phyloP scores from a whole-genome alignment of 2,797 vertebrate genomes.

The Gymnodraco acuticeps region DNA sequence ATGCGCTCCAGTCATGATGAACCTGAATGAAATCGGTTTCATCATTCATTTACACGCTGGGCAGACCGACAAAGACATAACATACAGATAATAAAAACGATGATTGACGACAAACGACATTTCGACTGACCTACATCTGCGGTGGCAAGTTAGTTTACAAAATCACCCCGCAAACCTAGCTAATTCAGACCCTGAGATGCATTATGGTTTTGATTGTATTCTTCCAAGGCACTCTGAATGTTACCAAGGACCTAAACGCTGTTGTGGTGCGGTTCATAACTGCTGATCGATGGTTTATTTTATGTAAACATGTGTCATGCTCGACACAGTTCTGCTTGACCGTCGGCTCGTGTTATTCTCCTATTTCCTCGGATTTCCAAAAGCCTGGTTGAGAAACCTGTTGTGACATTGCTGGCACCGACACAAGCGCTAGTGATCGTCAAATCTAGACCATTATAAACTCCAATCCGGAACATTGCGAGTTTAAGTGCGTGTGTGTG shows the following conservation, averaged over 20 bases:
- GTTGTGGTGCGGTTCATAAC: background rate
- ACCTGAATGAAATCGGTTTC: constrained; percentile 48
- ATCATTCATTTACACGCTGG: constrained; percentile 31
- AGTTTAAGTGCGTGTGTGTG: constrained; percentile 34
- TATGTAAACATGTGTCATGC: too few species aligned
- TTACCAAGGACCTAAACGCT: background rate
- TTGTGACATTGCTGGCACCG: constrained; percentile 76
- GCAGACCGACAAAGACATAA: constrained; percentile 18
- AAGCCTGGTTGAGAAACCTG: constrained; percentile 75
- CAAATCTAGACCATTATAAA: constrained; percentile 72
- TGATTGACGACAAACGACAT: constrained; percentile 29
- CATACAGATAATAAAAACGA: constrained; percentile 16
- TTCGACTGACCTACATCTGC: constrained; percentile 41
- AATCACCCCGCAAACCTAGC: background rate
- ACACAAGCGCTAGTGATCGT: constrained; percentile 65
- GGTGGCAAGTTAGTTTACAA: background rate
- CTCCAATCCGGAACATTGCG: constrained; percentile 70
- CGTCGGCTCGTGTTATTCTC: constrained; percentile 14
- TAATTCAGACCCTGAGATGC: background rate
- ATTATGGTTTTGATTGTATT: background rate
- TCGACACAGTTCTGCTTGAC: background rate
- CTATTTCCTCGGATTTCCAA: constrained; percentile 24
- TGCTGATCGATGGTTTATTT: background rate
- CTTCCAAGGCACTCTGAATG: background rate
- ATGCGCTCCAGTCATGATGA: constrained; percentile 57